phyloP scores from a whole-genome alignment of 2,888 invertebrate genomes.

The Strigamia maritima region DNA sequence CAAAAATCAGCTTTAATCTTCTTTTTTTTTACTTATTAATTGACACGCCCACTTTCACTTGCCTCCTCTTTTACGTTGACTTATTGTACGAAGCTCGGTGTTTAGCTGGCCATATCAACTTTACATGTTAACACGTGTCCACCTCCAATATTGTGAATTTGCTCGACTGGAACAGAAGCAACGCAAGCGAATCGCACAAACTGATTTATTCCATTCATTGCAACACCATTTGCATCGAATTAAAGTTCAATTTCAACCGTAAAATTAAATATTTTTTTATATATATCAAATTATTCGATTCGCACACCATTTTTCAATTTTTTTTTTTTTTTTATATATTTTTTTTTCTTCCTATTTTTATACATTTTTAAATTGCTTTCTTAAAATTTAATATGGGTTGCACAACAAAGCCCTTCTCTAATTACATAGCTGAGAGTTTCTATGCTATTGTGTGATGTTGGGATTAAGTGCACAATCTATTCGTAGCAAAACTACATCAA shows the following conservation, averaged over 20 bases:
- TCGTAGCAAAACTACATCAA: no score
- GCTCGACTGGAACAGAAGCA: slow-evolving; percentile 11
- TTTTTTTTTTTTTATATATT: no score
- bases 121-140: slow-evolving; percentile 3
- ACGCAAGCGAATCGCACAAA: not conserved
- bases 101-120: slow-evolving; percentile 15
- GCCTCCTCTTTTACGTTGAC: not conserved
- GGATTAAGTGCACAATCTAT: no score
- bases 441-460: no score
- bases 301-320: no score
- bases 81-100: not conserved
- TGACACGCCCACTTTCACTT: slow-evolving; percentile 4
- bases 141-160: slow-evolving; percentile 8
- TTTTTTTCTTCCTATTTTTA: no score
- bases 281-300: no score
- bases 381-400: no score
- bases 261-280: not conserved
- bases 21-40: not conserved
- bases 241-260: not conserved
- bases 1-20: not conserved
- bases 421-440: no score
- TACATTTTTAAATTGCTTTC: no score
- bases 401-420: no score
- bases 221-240: not conserved
- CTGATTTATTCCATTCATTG: slow-evolving; percentile 17